Conservation (phyloP, 2,888 invertebrate genomes). For the Pseudococcus viburni region DNA sequence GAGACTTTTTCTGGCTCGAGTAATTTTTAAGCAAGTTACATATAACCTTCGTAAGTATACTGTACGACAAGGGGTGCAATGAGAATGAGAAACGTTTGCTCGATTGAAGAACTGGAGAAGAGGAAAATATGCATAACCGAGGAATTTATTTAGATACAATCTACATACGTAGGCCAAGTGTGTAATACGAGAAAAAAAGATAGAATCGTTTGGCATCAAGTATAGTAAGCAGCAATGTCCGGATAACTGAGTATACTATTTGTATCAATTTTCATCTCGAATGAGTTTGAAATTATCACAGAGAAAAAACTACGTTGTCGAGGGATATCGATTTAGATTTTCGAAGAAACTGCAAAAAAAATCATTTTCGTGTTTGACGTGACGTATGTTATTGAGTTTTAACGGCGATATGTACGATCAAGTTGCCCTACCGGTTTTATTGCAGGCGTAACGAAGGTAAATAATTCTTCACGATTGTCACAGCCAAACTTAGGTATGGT, state of each 20-base stretch:
- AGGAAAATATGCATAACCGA: not conserved
- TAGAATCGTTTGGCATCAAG: not conserved
- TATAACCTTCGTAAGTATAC: too few relatives aligned
- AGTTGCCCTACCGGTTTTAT: not conserved
- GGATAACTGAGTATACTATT: not conserved
- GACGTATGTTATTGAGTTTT: not conserved
- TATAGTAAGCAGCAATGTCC: too few relatives aligned
- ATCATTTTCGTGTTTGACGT: too few relatives aligned
- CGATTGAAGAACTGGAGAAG: not conserved
- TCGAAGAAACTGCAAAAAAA: not conserved
- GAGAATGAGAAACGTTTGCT: not conserved
- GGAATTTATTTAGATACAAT: not conserved
- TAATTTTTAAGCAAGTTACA: not conserved
- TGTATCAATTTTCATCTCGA: not conserved
- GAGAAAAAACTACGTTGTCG: not conserved
- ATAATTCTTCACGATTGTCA: not conserved
- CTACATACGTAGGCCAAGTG: not conserved
- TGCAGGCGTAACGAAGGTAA: not conserved
- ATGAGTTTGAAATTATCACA: not conserved
- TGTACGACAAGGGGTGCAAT: not conserved
- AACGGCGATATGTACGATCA: not conserved
- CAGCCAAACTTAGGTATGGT: not conserved
- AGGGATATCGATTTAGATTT: not conserved
- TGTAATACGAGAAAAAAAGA: conserved; percentile 15
- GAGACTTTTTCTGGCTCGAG: conserved; percentile 15